Conservation (phyloP, 2,797 vertebrate species). For the Lindbergichthys nudifrons region DNA sequence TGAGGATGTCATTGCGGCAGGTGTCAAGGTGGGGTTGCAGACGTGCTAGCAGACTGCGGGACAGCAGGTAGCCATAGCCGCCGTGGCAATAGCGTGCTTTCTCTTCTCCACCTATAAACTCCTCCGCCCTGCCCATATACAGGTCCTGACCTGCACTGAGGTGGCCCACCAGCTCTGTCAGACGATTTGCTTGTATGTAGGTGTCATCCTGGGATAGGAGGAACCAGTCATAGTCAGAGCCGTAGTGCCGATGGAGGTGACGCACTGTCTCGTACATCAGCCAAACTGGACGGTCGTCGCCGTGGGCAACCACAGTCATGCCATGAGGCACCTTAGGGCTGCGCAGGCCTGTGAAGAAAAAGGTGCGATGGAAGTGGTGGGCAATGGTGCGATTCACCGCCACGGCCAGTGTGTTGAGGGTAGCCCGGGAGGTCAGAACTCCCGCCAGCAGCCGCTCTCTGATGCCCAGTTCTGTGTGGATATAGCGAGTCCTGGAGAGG, state of each 20-base stretch:
- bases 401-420: constrained; percentile 91
- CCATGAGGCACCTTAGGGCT: constrained; percentile 91
- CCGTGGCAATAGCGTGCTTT: constrained; percentile 94
- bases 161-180: constrained; percentile 91
- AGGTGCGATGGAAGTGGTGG: constrained; percentile 92
- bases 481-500: constrained; percentile 91
- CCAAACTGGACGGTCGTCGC: constrained; percentile 96
- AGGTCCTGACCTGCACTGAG: constrained; percentile 93
- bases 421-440: constrained; percentile 92
- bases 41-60: constrained; percentile 91
- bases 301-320: constrained; percentile 93
- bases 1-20: constrained; percentile 97
- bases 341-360: constrained; percentile 94
- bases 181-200: constrained; percentile 91
- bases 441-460: constrained; percentile 93
- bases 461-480: constrained; percentile 96
- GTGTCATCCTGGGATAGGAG: constrained; percentile 96
- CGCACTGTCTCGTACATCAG: constrained; percentile 97
- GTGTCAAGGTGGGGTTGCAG: constrained; percentile 92
- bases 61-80: constrained; percentile 95
- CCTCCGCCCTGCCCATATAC: constrained; percentile 94
- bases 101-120: constrained; percentile 95
- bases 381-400: constrained; percentile 96
- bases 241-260: constrained; percentile 91
- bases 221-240: constrained; percentile 96